Percentiles rank a stretch among this genome's conserved stretches.
Evolutionary conservation across 2,888 invertebrate species (phyloP).

Genomic region (Cosmorhoe ocellata): DNA sequence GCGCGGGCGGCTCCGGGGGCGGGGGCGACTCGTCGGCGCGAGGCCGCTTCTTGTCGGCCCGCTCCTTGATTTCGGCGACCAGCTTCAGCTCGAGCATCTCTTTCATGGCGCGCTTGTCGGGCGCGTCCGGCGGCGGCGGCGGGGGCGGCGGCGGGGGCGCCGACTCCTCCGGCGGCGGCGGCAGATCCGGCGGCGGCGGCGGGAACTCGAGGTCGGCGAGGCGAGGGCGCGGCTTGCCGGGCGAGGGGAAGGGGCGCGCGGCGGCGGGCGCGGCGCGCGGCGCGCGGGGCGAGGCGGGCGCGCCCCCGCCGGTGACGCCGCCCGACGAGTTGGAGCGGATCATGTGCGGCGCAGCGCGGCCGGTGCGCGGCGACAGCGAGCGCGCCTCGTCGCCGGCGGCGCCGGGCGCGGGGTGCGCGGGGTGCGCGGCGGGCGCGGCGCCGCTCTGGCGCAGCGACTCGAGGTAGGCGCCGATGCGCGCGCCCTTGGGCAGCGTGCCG

Average conservation of each 20-base stretch:
- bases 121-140: conserved; percentile 66
- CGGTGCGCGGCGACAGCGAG: conserved; percentile 86
- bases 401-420: conserved; percentile 68
- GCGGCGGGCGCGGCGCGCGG: conserved; percentile 53
- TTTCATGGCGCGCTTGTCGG: conserved; percentile 84
- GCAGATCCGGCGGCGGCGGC: conserved; percentile 90
- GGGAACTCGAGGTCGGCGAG: conserved; percentile 94
- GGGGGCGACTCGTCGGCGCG: conserved; percentile 77
- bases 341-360: conserved; percentile 90
- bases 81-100: conserved; percentile 91
- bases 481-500: conserved; percentile 98
- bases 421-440: conserved; percentile 64
- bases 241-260: conserved; percentile 84
- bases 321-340: conserved; percentile 94
- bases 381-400: conserved; percentile 58
- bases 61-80: conserved; percentile 92
- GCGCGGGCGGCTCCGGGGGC: conserved; percentile 59
- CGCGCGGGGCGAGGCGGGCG: conserved; percentile 70
- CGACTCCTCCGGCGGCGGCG: conserved; percentile 86
- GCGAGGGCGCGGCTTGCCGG: conserved; percentile 87
- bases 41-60: conserved; percentile 86
- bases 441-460: conserved; percentile 95
- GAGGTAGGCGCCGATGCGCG: conserved; percentile 97
- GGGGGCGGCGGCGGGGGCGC: conserved; percentile 83
- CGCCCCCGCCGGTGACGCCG: conserved; percentile 86